A percentile compares a stretch with the other conserved stretches of the same genome.
Conservation (phyloP, 2,113 vertebrate species). For the Coreoperca whiteheadi region DNA sequence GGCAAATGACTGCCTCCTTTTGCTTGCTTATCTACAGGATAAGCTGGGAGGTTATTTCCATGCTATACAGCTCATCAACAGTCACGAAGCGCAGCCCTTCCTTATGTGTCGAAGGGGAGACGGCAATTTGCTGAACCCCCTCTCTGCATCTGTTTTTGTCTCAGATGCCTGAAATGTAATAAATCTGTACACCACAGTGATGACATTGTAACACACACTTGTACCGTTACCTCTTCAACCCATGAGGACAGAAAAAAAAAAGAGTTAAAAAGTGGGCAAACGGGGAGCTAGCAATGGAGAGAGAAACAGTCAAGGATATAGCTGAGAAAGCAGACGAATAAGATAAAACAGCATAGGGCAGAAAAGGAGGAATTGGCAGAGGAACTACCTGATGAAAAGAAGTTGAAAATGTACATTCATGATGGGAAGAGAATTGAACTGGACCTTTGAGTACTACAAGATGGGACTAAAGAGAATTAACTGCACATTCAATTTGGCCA, state of each 20-base stretch:
- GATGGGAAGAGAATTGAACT: conserved; percentile 5
- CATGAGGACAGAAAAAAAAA: background rate
- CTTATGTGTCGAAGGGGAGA: conserved; percentile 37
- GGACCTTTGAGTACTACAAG: background rate
- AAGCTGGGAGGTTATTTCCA: conserved; percentile 70
- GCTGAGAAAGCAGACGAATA: background rate
- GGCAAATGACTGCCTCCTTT: conserved; percentile 63
- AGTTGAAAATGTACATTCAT: background rate
- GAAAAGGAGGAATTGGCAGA: background rate
- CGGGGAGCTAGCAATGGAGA: background rate
- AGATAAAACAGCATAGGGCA: background rate
- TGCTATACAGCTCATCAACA: conserved; percentile 57
- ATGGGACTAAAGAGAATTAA: background rate
- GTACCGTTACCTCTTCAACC: background rate
- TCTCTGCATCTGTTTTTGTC: conserved; percentile 3
- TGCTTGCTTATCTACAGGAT: conserved; percentile 60
- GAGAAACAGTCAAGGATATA: background rate
- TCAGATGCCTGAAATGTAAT: conserved; percentile 18
- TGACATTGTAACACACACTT: background rate
- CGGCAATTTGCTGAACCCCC: conserved; percentile 30
- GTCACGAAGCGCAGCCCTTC: conserved; percentile 51
- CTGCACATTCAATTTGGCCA: background rate
- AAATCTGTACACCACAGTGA: background rate
- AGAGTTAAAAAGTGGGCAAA: background rate
- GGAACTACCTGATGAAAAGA: background rate